A percentile compares a stretch with the other conserved stretches of the same genome.
These are phyloP conservation scores for Planiliza haematocheilus DNA, from an alignment of 2,113 vertebrate species.

Conservation along the genomic window DNA sequence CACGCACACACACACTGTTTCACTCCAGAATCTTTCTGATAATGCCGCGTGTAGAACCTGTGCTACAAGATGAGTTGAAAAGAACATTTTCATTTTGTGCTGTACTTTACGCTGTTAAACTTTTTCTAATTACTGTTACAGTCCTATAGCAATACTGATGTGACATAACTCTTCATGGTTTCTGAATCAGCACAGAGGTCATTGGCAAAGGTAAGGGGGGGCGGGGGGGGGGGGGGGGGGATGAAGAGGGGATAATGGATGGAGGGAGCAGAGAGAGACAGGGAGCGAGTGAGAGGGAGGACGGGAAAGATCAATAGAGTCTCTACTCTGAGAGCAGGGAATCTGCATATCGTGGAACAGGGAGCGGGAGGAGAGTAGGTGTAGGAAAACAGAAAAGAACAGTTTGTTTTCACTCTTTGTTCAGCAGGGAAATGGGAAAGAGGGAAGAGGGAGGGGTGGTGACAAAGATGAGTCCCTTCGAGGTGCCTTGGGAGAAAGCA, in stretches of 20 bases:
- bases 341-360: conserved; percentile 57
- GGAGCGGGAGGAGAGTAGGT: conserved; percentile 38
- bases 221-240: conserved; percentile 45
- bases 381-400: conserved; percentile 23
- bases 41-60: conserved; percentile 15
- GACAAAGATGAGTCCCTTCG: conserved; percentile 34
- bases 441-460: neutral
- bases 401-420: conserved; percentile 24
- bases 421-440: neutral
- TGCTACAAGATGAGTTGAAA: conserved; percentile 1
- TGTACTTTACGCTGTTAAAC: conserved; percentile 12
- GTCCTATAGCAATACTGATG: conserved; percentile 53
- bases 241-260: conserved; percentile 55
- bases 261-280: conserved; percentile 28
- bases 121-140: conserved; percentile 52
- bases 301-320: conserved; percentile 66
- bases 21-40: conserved; percentile 21
- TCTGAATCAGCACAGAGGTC: conserved; percentile 69
- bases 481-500: conserved; percentile 16
- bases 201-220: conserved; percentile 62
- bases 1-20: conserved; percentile 31
- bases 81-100: conserved; percentile 25
- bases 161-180: conserved; percentile 45
- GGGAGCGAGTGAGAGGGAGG: conserved; percentile 28
- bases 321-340: conserved; percentile 54